Evolutionary conservation across 1,140 invertebrate species (phyloP).

Genomic region (Zaprionus nigranus): DNA sequence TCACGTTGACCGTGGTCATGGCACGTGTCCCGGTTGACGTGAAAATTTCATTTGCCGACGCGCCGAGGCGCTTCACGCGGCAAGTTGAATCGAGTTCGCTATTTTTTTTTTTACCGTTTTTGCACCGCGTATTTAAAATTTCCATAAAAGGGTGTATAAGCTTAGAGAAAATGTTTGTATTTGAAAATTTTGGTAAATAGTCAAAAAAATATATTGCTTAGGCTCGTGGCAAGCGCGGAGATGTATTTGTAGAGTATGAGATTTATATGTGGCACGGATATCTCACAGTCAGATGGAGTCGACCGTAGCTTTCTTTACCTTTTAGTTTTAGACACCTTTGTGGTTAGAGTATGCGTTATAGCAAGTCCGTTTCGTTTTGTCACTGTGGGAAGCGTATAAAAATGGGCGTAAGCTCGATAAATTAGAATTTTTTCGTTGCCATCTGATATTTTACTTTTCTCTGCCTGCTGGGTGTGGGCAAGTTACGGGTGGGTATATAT

Average conservation of each 20-base stretch:
- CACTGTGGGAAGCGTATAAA: slow-evolving; percentile 66
- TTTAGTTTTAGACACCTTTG: slow-evolving; percentile 52
- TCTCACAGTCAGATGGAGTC: neutral
- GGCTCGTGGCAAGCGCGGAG: too few species aligned
- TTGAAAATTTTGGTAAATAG: too few species aligned
- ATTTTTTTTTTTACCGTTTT: slow-evolving; percentile 57
- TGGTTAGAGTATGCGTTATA: slow-evolving; percentile 38
- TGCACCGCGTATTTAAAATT: neutral
- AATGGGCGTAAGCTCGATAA: slow-evolving; percentile 76
- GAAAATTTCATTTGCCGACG: slow-evolving; percentile 76
- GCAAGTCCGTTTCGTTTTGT: slow-evolving; percentile 30
- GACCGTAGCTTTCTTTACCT: slow-evolving; percentile 36
- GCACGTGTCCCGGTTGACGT: slow-evolving; percentile 63
- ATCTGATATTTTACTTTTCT: neutral
- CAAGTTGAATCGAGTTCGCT: slow-evolving; percentile 34
- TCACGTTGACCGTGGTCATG: slow-evolving; percentile 44
- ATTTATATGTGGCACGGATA: neutral
- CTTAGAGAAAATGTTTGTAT: too few species aligned
- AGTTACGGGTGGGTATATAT: slow-evolving; percentile 13
- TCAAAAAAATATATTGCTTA: too few species aligned
- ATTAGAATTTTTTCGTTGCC: slow-evolving; percentile 66
- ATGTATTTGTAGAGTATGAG: too few species aligned
- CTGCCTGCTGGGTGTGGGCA: neutral
- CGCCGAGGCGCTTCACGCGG: slow-evolving; percentile 24
- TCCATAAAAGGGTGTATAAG: neutral